Conservation (phyloP, 2,888 invertebrate genomes). For the Andricus quercusramuli region DNA sequence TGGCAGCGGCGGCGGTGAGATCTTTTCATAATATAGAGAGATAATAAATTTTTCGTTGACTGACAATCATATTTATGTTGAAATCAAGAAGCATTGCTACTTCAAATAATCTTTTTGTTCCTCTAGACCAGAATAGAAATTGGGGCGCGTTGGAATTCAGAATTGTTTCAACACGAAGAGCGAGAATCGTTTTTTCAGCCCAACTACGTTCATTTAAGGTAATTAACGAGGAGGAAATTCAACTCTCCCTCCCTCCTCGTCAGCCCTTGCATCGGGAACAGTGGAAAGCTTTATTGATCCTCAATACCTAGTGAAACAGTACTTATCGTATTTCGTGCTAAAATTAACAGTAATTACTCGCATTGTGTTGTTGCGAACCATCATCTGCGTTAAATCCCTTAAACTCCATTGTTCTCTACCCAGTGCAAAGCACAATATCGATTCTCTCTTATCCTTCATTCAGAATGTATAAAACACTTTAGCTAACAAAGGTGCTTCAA, state of each 20-base stretch:
- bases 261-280: not conserved
- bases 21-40: too few species aligned
- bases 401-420: not conserved
- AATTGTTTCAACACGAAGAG: not conserved
- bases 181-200: not conserved
- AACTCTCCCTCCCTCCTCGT: conserved; percentile 19
- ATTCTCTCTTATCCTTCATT: conserved; percentile 1
- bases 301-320: not conserved
- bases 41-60: too few species aligned
- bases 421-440: conserved; percentile 1
- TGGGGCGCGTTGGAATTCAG: not conserved
- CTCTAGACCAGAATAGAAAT: not conserved
- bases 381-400: conserved; percentile 16
- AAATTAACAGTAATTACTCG: not conserved
- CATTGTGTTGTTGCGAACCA: not conserved
- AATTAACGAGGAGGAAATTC: conserved; percentile 46
- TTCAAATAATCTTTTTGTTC: too few species aligned
- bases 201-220: not conserved
- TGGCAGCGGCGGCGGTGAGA: too few species aligned
- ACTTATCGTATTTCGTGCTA: conserved; percentile 34
- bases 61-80: too few species aligned
- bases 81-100: too few species aligned
- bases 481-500: conserved; percentile 15
- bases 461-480: conserved; percentile 26
- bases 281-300: conserved; percentile 12